Base-by-base conservation (phyloP, 2,888 invertebrate species). In the Lepetodrilus schrolli region DNA sequence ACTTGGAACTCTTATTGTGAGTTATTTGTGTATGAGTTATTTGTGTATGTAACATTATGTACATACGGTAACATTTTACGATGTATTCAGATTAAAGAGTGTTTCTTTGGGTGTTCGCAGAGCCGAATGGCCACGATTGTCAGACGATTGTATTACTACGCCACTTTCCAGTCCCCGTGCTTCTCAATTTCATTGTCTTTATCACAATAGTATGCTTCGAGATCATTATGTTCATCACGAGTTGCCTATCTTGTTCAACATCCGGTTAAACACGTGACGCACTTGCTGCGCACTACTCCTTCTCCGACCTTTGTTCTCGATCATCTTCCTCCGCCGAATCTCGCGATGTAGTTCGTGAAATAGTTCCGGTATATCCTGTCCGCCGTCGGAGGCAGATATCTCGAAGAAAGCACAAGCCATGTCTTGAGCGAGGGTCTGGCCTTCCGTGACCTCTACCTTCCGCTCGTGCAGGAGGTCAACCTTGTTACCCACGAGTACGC, bases 271-370 rank as follows among this genome's bases (percentile, higher is more conserved):
- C 13, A 84, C 85, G 48, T 84, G 81, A 70, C 83, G 78, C 70
- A 85, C 83, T 71, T 86, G 86, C 50, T 88, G 87, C 10, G 88
- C 90, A 0, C 89, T 89, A 75, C 89, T 89, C 43, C 90, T 74
- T 30, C 89, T 77, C 48, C 89, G 80, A 1, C 86, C 82, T 74
- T 87, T 89, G 58, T 73, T 81, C 72, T 86, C 85, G 23, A 87
- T 74, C 79, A 84, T 74, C 74, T 87, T 86, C 65, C 89, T 79
- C 47, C 90, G 74, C 51, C 83, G 82, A 7, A 90, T 83, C 72
- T 90, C 90, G 20, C 90, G 80, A 73, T 88, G 86, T 38, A 90
- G 84, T 80, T 90, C 90, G 66, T 87, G 81, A 76, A 90, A 90
- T 49, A 89, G 80, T 74, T 90, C 89, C 4, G 81, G 73, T n/a